phyloP scores from a whole-genome alignment of 2,797 vertebrate species.

The Gephyroberyx darwinii region DNA sequence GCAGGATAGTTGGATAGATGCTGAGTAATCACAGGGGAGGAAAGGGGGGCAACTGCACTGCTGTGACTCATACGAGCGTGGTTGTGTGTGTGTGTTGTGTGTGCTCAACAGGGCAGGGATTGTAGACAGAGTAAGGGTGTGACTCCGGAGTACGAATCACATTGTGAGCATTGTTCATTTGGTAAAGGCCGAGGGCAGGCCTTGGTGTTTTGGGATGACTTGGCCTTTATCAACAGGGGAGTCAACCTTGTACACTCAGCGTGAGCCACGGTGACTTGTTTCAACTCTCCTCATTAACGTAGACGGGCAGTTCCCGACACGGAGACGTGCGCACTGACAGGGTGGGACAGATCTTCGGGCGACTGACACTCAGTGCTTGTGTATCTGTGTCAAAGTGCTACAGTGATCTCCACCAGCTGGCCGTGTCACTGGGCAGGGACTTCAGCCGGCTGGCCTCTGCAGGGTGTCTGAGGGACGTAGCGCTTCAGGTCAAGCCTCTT shows the following conservation, averaged over 20 bases:
- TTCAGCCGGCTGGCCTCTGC: conserved; percentile 17
- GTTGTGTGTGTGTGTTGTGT: conserved; percentile 45
- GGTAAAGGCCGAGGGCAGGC: conserved; percentile 57
- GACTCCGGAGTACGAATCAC: conserved; percentile 44
- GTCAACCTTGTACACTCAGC: conserved; percentile 48
- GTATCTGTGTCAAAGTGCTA: conserved; percentile 17
- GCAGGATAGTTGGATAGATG: conserved; percentile 65
- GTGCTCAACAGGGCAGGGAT: conserved; percentile 66
- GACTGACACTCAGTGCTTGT: background rate
- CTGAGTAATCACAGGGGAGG: conserved; percentile 71
- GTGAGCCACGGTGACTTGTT: conserved; percentile 68
- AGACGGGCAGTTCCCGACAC: conserved; percentile 49
- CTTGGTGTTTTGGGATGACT: conserved; percentile 47
- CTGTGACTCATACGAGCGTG: conserved; percentile 72
- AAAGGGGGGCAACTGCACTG: conserved; percentile 56
- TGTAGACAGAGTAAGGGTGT: conserved; percentile 48
- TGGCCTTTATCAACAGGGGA: conserved; percentile 54
- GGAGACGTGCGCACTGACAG: conserved; percentile 15
- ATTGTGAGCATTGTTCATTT: conserved; percentile 38
- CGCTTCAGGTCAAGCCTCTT: conserved; percentile 76
- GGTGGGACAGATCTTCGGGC: no score
- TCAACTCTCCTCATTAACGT: conserved; percentile 50
- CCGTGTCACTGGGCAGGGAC: conserved; percentile 22
- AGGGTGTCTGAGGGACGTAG: conserved; percentile 41
- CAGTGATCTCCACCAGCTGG: conserved; percentile 68